Conservation (phyloP, 2,113 vertebrate genomes). For the Gallinago undulata region DNA sequence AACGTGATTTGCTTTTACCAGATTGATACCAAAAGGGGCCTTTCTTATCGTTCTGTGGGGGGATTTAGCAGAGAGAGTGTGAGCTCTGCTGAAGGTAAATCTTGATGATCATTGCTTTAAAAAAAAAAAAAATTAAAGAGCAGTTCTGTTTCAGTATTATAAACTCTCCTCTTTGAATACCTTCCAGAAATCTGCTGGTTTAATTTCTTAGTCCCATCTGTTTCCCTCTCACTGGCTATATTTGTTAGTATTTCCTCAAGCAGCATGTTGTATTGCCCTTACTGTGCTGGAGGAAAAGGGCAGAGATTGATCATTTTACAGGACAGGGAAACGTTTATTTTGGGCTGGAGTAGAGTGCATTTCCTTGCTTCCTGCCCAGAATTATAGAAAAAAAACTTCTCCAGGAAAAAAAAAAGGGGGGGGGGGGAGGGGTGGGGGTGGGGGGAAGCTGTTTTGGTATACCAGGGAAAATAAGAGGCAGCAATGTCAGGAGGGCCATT, state of each 20-base stretch:
- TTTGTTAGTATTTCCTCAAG: constrained; percentile 84
- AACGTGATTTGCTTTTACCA: constrained; percentile 67
- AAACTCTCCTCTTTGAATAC: constrained; percentile 75
- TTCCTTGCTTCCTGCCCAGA: constrained; percentile 57
- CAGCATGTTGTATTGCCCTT: constrained; percentile 78
- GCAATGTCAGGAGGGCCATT: constrained; percentile 84
- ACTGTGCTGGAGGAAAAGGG: constrained; percentile 72
- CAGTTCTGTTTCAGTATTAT: constrained; percentile 73
- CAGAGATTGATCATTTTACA: constrained; percentile 80
- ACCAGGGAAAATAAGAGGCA: constrained; percentile 46
- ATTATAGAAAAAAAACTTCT: constrained; percentile 44
- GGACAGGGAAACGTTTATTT: constrained; percentile 73
- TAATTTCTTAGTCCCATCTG: constrained; percentile 83
- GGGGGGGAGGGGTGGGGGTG: too few relatives aligned
- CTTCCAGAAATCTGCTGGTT: constrained; percentile 82
- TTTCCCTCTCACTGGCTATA: constrained; percentile 79
- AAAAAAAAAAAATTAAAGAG: constrained; percentile 70
- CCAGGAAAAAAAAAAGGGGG: background rate
- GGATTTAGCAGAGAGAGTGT: constrained; percentile 47
- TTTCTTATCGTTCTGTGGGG: constrained; percentile 58
- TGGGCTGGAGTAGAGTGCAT: constrained; percentile 46
- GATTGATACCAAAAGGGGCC: constrained; percentile 64
- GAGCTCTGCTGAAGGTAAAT: constrained; percentile 48
- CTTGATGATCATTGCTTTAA: constrained; percentile 46
- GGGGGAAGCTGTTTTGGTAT: constrained; percentile 22